Percentiles rank a stretch among this genome's conserved stretches.
phyloP scores from a whole-genome alignment of 2,113 vertebrate genomes.

The Aleadryas rufinucha region DNA sequence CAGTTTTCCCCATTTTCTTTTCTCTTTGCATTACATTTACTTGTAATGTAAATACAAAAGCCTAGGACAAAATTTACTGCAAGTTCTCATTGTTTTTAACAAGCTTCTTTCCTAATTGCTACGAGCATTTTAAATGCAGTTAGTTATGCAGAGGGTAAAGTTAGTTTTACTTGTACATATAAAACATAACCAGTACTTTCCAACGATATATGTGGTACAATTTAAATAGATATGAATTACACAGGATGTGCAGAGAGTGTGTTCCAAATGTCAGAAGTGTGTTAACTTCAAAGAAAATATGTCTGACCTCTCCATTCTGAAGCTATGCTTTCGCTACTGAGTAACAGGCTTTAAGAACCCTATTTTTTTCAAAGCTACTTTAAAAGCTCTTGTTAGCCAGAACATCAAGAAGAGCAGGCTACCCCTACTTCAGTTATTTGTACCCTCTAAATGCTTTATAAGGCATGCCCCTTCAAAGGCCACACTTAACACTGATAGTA shows the following conservation, averaged over 20 bases:
- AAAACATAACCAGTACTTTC: background rate
- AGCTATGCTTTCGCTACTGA: background rate
- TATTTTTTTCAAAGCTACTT: background rate
- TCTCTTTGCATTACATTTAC: background rate
- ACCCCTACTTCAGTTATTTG: background rate
- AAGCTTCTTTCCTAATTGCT: background rate
- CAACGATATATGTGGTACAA: accelerated
- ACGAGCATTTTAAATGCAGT: background rate
- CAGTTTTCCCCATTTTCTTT: background rate
- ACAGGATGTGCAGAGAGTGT: background rate
- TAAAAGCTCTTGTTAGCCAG: background rate
- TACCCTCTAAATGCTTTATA: background rate
- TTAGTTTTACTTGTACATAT: background rate
- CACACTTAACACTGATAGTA: background rate
- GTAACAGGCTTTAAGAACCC: background rate
- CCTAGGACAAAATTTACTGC: background rate
- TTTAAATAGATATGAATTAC: background rate
- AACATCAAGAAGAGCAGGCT: background rate
- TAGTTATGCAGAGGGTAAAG: background rate
- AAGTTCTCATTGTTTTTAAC: background rate
- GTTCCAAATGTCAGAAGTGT: background rate
- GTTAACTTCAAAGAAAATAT: background rate
- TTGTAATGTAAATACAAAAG: background rate
- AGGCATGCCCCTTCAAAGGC: background rate
- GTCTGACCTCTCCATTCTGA: background rate